Percentiles rank a stretch among this genome's conserved stretches.
Conservation (phyloP, 53 echinoderm and acorn worm genomes). For the Actinopyga echinites region DNA sequence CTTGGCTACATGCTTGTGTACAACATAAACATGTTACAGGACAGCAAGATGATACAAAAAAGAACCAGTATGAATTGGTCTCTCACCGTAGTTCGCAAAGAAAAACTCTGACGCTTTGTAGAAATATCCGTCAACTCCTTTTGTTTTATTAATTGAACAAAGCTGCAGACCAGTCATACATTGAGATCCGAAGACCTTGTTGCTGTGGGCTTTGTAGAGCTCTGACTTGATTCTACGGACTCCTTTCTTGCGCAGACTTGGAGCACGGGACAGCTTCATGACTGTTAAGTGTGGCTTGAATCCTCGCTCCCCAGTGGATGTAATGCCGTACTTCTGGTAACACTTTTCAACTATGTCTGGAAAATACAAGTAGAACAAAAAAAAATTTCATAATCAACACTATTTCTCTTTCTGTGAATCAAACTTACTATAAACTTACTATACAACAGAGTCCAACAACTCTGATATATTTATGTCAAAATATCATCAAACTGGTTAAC, state of each 20-base stretch:
- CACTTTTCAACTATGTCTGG: constrained; percentile 89
- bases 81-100: constrained; percentile 68
- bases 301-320: constrained; percentile 93
- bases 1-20: no score
- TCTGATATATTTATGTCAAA: not conserved
- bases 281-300: constrained; percentile 98
- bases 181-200: constrained; percentile 74
- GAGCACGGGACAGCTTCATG: constrained; percentile 96
- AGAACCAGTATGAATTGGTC: no score
- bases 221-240: constrained; percentile 97
- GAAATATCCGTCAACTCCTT: constrained; percentile 90
- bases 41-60: no score
- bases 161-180: constrained; percentile 80
- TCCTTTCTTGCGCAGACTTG: constrained; percentile 96
- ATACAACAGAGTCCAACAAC: not conserved
- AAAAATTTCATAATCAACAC: not conserved
- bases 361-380: not conserved
- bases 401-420: no score
- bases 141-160: constrained; percentile 95
- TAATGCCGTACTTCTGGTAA: constrained; percentile 74
- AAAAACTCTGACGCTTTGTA: constrained; percentile 78
- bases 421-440: not conserved
- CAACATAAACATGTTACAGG: no score
- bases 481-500: no score
- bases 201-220: constrained; percentile 80